These are phyloP conservation scores for Synanceia verrucosa DNA, from an alignment of 2,797 vertebrate species.

Conservation along the genomic window DNA sequence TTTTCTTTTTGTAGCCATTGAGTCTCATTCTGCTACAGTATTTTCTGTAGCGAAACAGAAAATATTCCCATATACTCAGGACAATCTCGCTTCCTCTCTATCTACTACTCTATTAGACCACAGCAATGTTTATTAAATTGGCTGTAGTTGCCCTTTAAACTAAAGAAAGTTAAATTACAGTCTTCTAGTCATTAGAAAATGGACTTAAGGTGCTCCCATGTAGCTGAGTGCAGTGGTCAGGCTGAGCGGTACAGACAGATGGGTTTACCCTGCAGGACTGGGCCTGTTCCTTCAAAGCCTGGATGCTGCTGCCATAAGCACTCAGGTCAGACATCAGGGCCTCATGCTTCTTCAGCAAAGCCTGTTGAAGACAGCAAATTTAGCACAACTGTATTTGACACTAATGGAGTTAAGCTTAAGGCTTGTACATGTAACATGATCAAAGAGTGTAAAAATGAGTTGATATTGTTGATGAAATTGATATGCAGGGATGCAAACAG, in stretches of 20 bases:
- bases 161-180: not conserved
- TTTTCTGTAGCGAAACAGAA: too few species aligned
- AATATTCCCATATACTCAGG: too few species aligned
- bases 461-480: not conserved
- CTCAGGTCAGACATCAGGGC: slow-evolving; percentile 98
- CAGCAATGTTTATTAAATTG: too few species aligned
- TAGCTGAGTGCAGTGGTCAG: not conserved
- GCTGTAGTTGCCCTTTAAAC: too few species aligned
- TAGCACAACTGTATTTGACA: not conserved
- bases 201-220: not conserved
- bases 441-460: not conserved
- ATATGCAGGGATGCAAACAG: not conserved
- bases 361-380: slow-evolving; percentile 77
- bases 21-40: too few species aligned
- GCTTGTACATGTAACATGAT: not conserved
- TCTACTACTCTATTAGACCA: too few species aligned
- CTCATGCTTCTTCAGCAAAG: slow-evolving; percentile 98
- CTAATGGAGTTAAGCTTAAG: not conserved
- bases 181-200: not conserved
- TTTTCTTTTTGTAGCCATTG: too few species aligned
- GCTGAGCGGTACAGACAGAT: not conserved
- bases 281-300: slow-evolving; percentile 92
- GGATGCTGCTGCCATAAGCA: slow-evolving; percentile 97
- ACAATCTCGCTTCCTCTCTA: too few species aligned
- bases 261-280: slow-evolving; percentile 92